These are phyloP conservation scores for Dicrurus megarhynchus DNA, from an alignment of 2,113 vertebrate species.

Conservation along the genomic window DNA sequence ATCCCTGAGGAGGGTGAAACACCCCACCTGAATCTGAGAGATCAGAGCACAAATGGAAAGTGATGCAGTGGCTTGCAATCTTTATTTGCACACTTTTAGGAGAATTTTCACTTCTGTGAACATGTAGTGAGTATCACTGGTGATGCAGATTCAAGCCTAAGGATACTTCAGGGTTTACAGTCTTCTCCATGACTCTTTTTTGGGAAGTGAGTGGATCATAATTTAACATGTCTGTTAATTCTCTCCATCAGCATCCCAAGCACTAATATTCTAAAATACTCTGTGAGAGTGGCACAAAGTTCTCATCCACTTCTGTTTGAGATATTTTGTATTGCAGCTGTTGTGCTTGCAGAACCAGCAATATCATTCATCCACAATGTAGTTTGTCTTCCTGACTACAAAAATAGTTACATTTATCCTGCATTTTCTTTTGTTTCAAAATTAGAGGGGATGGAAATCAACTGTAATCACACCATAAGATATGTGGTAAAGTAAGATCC, in stretches of 20 bases:
- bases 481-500: background rate
- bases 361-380: background rate
- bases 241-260: background rate
- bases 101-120: background rate
- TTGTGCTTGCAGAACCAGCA: background rate
- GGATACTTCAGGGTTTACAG: background rate
- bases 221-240: background rate
- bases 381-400: background rate
- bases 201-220: background rate
- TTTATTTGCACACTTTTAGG: background rate
- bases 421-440: background rate
- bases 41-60: background rate
- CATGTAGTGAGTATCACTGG: background rate
- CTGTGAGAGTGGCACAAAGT: background rate
- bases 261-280: background rate
- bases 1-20: background rate
- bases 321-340: background rate
- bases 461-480: background rate
- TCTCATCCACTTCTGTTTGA: background rate
- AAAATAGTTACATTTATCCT: background rate
- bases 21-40: background rate
- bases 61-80: background rate
- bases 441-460: background rate
- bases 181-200: background rate
- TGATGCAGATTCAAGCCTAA: background rate